phyloP scores from a whole-genome alignment of 2,797 vertebrate genomes.

The Crax fasciolata region DNA sequence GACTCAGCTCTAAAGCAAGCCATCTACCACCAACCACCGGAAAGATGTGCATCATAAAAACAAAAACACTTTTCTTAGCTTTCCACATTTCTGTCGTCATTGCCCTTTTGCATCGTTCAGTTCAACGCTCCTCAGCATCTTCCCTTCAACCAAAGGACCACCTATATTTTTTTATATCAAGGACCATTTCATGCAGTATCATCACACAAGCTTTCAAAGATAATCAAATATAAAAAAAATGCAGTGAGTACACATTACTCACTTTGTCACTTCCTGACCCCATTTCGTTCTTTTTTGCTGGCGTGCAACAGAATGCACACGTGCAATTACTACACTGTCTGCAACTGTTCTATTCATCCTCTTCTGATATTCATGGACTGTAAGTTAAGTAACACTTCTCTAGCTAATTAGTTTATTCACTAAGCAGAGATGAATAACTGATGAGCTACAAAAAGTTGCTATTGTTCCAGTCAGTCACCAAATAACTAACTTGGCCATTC shows the following conservation, averaged over 20 bases:
- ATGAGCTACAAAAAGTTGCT: slow-evolving; percentile 46
- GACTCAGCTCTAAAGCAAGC: not conserved
- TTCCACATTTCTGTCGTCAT: not conserved
- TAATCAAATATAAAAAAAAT: not conserved
- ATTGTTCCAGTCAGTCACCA: slow-evolving; percentile 51
- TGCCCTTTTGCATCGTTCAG: not conserved
- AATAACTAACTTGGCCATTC: slow-evolving; percentile 51
- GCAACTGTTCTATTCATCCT: not conserved
- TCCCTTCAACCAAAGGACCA: not conserved
- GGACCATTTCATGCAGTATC: not conserved
- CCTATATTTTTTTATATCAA: not conserved
- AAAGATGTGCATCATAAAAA: not conserved
- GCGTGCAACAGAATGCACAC: not conserved
- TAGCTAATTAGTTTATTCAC: slow-evolving; percentile 17
- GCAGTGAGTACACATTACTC: not conserved
- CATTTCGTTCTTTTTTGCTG: not conserved
- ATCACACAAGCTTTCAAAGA: not conserved
- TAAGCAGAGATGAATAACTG: slow-evolving; percentile 22
- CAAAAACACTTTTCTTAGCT: not conserved
- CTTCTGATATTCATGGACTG: not conserved
- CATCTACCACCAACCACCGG: slow-evolving; percentile 7
- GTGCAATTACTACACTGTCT: not conserved
- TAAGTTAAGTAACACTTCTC: not conserved
- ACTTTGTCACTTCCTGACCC: not conserved
- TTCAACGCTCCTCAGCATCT: not conserved